Conservation (phyloP, 2,888 invertebrate species). For the Clusia tigrina region DNA sequence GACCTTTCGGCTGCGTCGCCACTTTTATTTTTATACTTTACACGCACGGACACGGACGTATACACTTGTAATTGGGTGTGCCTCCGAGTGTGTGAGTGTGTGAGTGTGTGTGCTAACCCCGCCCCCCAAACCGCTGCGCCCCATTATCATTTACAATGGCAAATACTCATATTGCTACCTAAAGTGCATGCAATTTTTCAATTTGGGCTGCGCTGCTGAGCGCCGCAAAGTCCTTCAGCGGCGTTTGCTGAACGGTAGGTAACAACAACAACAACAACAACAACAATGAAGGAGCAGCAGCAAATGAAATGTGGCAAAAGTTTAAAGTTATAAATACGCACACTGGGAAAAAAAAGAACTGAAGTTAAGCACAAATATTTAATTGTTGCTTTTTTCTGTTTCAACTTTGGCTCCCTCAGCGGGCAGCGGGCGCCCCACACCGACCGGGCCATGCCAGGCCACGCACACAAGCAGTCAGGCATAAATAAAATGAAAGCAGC, state of each 20-base stretch:
- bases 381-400: constrained; percentile 49
- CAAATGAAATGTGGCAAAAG: constrained; percentile 57
- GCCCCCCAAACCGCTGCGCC: neutral
- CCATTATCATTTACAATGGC: neutral
- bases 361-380: constrained; percentile 62
- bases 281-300: constrained; percentile 34
- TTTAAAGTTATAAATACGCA: constrained; percentile 37
- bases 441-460: too few species aligned
- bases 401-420: constrained; percentile 20
- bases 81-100: constrained; percentile 36
- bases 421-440: neutral
- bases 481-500: neutral
- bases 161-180: constrained; percentile 41
- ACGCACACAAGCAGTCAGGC: too few species aligned
- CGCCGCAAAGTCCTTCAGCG: constrained; percentile 20
- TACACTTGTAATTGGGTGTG: constrained; percentile 36
- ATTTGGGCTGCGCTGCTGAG: constrained; percentile 44
- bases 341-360: constrained; percentile 1
- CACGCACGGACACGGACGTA: neutral
- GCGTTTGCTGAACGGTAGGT: constrained; percentile 35
- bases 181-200: constrained; percentile 64
- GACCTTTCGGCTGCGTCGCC: constrained; percentile 15
- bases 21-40: constrained; percentile 4
- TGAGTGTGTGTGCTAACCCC: neutral
- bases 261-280: constrained; percentile 33